Base-by-base conservation (phyloP, 2,113 vertebrate genomes). In the Uria lomvia region DNA sequence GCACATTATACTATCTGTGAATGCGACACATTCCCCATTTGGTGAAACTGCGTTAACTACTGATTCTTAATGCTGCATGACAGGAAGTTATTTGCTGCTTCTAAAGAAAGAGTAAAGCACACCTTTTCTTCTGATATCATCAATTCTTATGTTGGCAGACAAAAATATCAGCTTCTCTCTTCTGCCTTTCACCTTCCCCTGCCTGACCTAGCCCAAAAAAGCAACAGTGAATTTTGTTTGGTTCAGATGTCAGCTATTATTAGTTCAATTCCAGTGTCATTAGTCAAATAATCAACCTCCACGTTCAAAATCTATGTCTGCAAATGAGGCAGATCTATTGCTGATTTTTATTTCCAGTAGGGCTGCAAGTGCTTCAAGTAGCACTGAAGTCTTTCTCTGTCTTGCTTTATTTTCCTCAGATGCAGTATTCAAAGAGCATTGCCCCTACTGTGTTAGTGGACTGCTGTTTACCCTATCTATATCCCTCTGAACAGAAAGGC, bases 1-100 rank as follows among this genome's bases (percentile, higher is more conserved):
- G 38, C 43, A 87, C 43, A 75, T 92, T 68, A 89, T 87, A 21
- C 32, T 94, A 30, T 50, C 72, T 94, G 59, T 84, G 76, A 95
- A 89, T 75, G 43, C 56, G 77, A 78, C 27, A 63, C 18, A 34
- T 78, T 86, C 42, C 50, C 23, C 23, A 30, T 91, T 94, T 94
- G 68, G 47, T 71, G 72, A 96, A 94, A 87, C 78, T 68, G 53
- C 47, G 89, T 92, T 91, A 84, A 82, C 52, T 53, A 91, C 49
- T 91, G 81, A 84, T 91, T 94, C 80, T 84, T 92, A 89, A 91
- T 85, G 47, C 65, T 75, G 9, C 11, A 1, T 89, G 40, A 78
- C 92, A 94, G 13, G 7, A 89, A 92, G 42, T 52, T 95, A 87
- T 78, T 94, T 96, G 60, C 63, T 88, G 5, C 38, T 76, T 92